Base-by-base conservation (phyloP, 2,888 invertebrate species). In the Atrina japonica region DNA sequence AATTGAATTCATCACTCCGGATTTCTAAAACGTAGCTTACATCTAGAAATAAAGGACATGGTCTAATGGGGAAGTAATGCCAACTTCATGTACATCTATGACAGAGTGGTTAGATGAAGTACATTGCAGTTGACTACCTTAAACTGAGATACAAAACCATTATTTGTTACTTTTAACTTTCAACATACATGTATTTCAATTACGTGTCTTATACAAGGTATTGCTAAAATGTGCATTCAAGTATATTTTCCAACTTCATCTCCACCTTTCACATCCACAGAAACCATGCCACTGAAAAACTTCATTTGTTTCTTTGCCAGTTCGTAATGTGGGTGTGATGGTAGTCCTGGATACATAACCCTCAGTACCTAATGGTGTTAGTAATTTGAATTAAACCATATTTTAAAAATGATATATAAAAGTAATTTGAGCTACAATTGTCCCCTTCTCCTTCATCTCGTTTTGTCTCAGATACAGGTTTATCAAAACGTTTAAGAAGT, bases 261-360 rank as follows among this genome's bases (percentile, higher is more conserved):
- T 3, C 93, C 94, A 0, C 97, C 97, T 84, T 94, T 94, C 27
- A 98, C 92, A 84, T 95, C 96, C 87, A 98, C 96, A 18, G 96
- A 95, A 83, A 99, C 93, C 92, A 98, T 96, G 5, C 98, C 98
- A 74, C 97, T 96, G 91, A 96, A 96, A 0, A 97, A 97, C 61
- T 93, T 93, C 89, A 89, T 88, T 91, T 98, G 98, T 85, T 92
- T 94, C 83, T 94, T 93, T 9, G 88, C 88, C 14, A 88, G 43
- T 6, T 82, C 82, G 73, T 90, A 86, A 25, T 82, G 81, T 1
- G 88, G 88, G 59, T 89, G 86, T 3, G 86, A 84, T 14, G 74
- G 53, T 1, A 89, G 81, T 0, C 89, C 95, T 78, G 97, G 97
- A 92, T 97, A 96, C 67, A 95, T 83, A 25, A 98, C 97, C 91